A percentile compares a stretch with the other conserved stretches of the same genome.
phyloP scores from a whole-genome alignment of 2,888 invertebrate species.

The Neria commutata region DNA sequence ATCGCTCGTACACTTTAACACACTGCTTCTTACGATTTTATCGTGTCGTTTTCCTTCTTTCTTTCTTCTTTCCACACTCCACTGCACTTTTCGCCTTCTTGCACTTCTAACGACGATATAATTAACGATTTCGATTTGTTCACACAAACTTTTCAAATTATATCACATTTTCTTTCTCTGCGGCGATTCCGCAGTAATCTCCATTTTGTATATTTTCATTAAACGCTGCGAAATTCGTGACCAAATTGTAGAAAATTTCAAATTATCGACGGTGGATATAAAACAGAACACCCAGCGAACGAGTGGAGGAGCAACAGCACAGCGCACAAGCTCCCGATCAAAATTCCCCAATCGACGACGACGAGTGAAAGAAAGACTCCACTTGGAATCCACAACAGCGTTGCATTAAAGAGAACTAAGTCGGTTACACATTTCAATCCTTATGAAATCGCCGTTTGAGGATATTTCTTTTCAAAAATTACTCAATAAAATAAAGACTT shows the following conservation, averaged over 20 bases:
- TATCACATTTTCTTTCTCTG: background rate
- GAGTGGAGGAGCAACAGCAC: slow-evolving; percentile 10
- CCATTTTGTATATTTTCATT: background rate
- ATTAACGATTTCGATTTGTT: no score
- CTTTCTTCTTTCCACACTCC: slow-evolving; percentile 44
- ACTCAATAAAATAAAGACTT: no score
- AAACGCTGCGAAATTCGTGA: slow-evolving; percentile 13
- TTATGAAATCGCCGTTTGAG: no score
- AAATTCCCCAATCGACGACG: no score
- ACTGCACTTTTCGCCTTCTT: slow-evolving; percentile 33
- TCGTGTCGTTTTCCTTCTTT: slow-evolving; percentile 33
- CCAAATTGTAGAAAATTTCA: slow-evolving; percentile 20
- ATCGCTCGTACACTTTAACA: slow-evolving; percentile 12
- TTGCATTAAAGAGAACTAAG: no score
- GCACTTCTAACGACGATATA: no score
- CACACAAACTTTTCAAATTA: no score
- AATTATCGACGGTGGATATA: slow-evolving; percentile 34
- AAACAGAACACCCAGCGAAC: slow-evolving; percentile 38
- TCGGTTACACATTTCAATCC: no score
- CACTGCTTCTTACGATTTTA: background rate
- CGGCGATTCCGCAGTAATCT: background rate
- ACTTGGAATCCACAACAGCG: no score
- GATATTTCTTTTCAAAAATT: no score
- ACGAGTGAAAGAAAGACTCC: no score
- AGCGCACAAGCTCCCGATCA: slow-evolving; percentile 9